Percentiles rank a stretch among this genome's conserved stretches.
These are phyloP conservation scores for Aromia moschata DNA, from an alignment of 2,888 invertebrate genomes.

Conservation along the genomic window DNA sequence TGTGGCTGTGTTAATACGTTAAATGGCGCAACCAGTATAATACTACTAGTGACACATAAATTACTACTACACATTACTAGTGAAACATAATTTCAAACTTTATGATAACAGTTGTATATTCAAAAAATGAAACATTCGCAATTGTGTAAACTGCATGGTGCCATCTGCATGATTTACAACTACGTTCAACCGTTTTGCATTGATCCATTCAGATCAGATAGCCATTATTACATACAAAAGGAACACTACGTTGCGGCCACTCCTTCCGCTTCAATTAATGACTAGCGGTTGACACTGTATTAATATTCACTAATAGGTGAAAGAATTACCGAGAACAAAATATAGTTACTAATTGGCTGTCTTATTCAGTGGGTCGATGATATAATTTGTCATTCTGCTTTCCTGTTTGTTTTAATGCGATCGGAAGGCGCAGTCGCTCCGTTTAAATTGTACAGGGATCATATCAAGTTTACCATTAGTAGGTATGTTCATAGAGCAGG, in stretches of 20 bases:
- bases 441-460: constrained; percentile 3
- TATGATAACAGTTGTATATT: too few species aligned
- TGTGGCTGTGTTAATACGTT: too few species aligned
- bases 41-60: too few species aligned
- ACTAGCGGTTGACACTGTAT: not conserved
- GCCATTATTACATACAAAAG: not conserved
- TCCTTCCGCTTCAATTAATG: not conserved
- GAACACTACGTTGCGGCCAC: not conserved
- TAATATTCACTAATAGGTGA: constrained; percentile 10
- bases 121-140: too few species aligned
- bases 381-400: constrained; percentile 8
- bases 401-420: constrained; percentile 5
- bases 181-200: too few species aligned
- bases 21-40: too few species aligned
- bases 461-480: too few species aligned
- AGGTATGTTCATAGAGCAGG: too few species aligned
- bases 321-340: not conserved
- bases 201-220: not conserved
- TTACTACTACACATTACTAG: too few species aligned
- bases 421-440: constrained; percentile 1
- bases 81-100: too few species aligned
- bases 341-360: constrained; percentile 11
- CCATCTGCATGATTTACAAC: too few species aligned
- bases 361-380: constrained; percentile 11
- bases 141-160: too few species aligned